Evolutionary conservation across 2,113 vertebrate species (phyloP), one percentile per base, ranked within the genome.

Genomic region (Hippocampus comes): DNA sequence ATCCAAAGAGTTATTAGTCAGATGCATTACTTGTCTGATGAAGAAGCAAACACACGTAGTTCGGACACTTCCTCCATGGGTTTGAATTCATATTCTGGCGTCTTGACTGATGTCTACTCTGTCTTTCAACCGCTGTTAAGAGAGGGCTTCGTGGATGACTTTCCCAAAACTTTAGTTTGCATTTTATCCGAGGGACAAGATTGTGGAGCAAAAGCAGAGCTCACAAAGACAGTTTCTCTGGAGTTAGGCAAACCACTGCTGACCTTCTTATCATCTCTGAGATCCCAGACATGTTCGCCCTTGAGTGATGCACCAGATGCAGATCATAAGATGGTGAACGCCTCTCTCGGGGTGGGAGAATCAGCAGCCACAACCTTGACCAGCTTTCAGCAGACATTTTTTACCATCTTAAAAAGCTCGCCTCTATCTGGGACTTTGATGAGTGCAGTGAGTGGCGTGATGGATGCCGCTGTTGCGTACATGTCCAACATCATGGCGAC

Each of bases 161-260:
- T 93, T 27, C 92, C 91, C 0, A 69, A 73, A 38, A 81, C 74
- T 0, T 27, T 91, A 21, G 78, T 93, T 4, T 93, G 93, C 25
- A 56, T 92, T 38, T 76, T 92, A 46, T 87, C 89, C 0, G 91
- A 79, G 51, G 82, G 55, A 23, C 53, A 78, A n/a, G 85, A 91
- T 76, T 93, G 91, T 67, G 91, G 89, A 11, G 76, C 84, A 70
- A 78, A 88, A 75, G 91, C 87, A 25, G 87, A 90, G 12, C 76
- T 93, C 2, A 87, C 87, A 1, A 86, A 85, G 70, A 46, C 82
- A 0, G 67, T 91, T 59, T 75, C 78, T 6, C 43, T 78, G 56
- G 85, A 87, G 73, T 53, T 90, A 1, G 86, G 65, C 0, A 77
- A 77, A 25, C 84, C 88, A 0, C 55, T 92, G 6, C 75, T 89